Conservation (phyloP, 2,797 vertebrate species). For the Fringilla coelebs region DNA sequence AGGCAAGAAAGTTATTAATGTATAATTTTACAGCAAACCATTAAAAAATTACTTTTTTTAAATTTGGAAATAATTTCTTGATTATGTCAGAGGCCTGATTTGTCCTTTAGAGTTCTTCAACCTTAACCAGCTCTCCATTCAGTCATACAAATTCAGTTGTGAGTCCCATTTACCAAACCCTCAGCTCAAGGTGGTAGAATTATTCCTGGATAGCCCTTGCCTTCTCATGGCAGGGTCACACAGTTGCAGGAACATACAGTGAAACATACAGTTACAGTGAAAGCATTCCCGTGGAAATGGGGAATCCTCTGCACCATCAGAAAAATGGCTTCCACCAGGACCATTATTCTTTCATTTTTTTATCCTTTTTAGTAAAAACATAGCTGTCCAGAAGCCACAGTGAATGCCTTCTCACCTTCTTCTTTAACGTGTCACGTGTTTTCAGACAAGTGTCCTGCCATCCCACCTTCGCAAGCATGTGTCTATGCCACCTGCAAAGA, state of each 20-base stretch:
- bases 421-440: background rate
- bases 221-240: background rate
- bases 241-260: background rate
- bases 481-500: background rate
- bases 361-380: background rate
- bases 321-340: background rate
- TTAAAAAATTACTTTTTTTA: background rate
- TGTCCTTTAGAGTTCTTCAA: background rate
- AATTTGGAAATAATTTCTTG: background rate
- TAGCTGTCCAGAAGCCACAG: background rate
- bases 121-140: background rate
- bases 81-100: background rate
- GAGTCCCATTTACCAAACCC: background rate
- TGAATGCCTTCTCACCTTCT: background rate
- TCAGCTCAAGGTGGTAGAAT: background rate
- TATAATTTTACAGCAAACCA: background rate
- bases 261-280: background rate
- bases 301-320: background rate
- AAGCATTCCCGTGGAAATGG: background rate
- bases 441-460: background rate
- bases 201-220: background rate
- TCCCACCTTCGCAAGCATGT: background rate
- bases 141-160: background rate
- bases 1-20: background rate
- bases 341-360: background rate